Base-by-base conservation (phyloP, 2,888 invertebrate genomes). In the Parasteatoda lunata region DNA sequence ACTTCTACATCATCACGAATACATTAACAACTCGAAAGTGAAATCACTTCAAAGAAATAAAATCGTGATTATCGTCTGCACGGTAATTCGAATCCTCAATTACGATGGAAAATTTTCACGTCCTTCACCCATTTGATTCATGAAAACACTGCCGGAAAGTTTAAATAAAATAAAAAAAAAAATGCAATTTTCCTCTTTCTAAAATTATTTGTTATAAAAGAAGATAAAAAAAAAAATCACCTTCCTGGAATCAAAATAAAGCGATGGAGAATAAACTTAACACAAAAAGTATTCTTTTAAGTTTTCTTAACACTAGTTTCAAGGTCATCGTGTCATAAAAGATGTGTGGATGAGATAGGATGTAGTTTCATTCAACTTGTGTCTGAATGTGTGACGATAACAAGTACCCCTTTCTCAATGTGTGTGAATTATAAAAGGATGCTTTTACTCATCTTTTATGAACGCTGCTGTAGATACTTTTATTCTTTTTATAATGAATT, bases 331-430 rank as follows among this genome's bases (percentile, higher is more conserved):
- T 73, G 76, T 76, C 68, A 82, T 30, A 69, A 69, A 82, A 82
- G 82, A 82, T 75, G 66, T 68, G 70, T 82, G 48, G 69, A 13
- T 30, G 11, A 69, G 82, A 75, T 75, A 64, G 75, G 47, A 82
- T 49, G 49, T 66, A 30, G 30, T 30, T 30, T 64, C 82, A 82
- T 82, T 82, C 82, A 82, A 75, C 82, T 82, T 54, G 30, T 76
- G 47, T 68, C 68, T 75, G 76, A 47, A 69, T 82, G 82, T 82
- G 82, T 82, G 82, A 75, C 82, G 82, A 69, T 75, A 76, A 82
- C 69, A 76, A 70, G 82, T 69, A 47, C 54, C 54, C 69, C 68
- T 49, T 71, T 79, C 11, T 45, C 59, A 59, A 59, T 13, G n/a
- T 71, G 59, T 65, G 15, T 49, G 65, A 52, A 49, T 30, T 59